A percentile compares a stretch with the other conserved stretches of the same genome.
phyloP scores from a whole-genome alignment of 2,888 invertebrate genomes.

The Trichogramma evanescens region DNA sequence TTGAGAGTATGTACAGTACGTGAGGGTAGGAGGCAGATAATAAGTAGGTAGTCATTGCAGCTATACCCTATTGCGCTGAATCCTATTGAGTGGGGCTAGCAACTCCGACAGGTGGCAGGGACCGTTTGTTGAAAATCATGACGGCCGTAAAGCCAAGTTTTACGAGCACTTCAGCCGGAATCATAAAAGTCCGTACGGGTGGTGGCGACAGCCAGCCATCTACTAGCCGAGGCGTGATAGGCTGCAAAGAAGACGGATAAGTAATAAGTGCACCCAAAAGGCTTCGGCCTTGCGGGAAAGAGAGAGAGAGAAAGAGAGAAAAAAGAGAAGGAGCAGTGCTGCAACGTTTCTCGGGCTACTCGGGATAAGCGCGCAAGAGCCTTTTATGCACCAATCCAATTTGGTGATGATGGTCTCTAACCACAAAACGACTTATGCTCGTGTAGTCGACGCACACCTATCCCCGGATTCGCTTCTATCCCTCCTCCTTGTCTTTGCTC shows the following conservation, averaged over 20 bases:
- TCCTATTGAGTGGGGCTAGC: slow-evolving; percentile 19
- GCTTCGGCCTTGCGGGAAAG: background rate
- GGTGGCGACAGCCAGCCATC: background rate
- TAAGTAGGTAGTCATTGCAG: slow-evolving; percentile 29
- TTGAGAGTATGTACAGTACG: background rate
- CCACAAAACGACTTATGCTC: too few species aligned
- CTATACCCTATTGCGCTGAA: slow-evolving; percentile 23
- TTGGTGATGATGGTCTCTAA: too few species aligned
- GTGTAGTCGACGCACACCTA: too few species aligned
- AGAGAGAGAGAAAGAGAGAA: slow-evolving; percentile 8
- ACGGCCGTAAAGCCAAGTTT: slow-evolving; percentile 54
- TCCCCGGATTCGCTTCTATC: too few species aligned
- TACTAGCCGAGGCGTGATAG: too few species aligned
- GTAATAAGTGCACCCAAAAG: too few species aligned
- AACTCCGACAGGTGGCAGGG: slow-evolving; percentile 47
- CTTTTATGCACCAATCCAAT: too few species aligned
- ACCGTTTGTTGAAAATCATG: slow-evolving; percentile 48
- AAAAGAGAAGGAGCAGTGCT: background rate
- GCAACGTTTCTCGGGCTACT: too few species aligned
- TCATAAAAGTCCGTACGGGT: slow-evolving; percentile 51
- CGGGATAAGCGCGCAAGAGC: too few species aligned
- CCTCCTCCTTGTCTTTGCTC: too few species aligned
- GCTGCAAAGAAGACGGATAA: too few species aligned
- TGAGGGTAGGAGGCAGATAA: slow-evolving; percentile 1
- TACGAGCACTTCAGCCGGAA: slow-evolving; percentile 54